These are phyloP conservation scores for Galerucella nymphaeae DNA, from an alignment of 2,888 invertebrate genomes.

Conservation along the genomic window DNA sequence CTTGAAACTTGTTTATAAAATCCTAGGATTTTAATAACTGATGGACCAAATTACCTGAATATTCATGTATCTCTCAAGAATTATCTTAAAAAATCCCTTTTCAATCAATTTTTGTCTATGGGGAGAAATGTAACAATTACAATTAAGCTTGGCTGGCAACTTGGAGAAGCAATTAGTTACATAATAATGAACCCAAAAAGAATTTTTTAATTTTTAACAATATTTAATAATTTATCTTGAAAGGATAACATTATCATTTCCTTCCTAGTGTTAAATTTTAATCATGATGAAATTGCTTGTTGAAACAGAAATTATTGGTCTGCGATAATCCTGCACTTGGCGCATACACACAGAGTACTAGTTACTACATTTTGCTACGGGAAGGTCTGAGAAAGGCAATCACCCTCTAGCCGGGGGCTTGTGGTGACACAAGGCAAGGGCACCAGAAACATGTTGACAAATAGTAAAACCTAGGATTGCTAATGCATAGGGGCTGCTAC, in stretches of 20 bases:
- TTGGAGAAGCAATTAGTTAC: no score
- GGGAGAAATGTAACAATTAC: no score
- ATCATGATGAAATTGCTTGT: conserved; percentile 56
- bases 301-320: conserved; percentile 62
- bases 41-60: no score
- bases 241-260: background rate
- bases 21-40: no score
- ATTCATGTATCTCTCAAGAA: no score
- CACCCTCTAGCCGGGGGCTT: conserved; percentile 79
- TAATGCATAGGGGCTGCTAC: conserved; percentile 63
- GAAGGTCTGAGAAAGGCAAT: conserved; percentile 84
- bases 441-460: conserved; percentile 77
- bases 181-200: no score
- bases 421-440: conserved; percentile 73
- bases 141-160: no score
- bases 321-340: conserved; percentile 83
- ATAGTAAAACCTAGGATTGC: conserved; percentile 68
- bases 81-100: no score
- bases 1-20: no score
- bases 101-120: no score
- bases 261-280: conserved; percentile 2
- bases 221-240: background rate
- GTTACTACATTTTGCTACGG: conserved; percentile 73
- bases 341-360: conserved; percentile 74
- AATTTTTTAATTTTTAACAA: no score